A percentile compares a stretch with the other conserved stretches of the same genome.
These are phyloP conservation scores for Papilio dardanus DNA, from an alignment of 1,140 invertebrate species.

Conservation along the genomic window DNA sequence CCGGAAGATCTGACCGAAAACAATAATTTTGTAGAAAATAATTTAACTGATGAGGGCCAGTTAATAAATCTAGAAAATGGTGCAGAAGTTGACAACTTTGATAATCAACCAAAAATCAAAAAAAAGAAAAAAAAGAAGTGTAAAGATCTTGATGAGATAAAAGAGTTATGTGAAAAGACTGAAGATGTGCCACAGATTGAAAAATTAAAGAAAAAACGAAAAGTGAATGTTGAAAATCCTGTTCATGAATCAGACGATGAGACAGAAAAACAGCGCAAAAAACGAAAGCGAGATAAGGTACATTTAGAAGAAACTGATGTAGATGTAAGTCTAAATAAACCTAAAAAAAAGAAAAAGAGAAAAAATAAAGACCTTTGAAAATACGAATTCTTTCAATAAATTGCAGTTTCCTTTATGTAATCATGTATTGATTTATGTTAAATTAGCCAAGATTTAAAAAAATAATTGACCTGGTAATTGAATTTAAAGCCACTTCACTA, in stretches of 20 bases:
- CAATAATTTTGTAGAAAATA: not conserved
- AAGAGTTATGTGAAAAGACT: constrained; percentile 25
- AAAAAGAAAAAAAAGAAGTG: constrained; percentile 53
- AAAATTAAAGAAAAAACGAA: constrained; percentile 44
- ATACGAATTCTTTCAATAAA: constrained; percentile 34
- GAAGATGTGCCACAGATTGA: constrained; percentile 34
- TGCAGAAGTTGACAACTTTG: constrained; percentile 29
- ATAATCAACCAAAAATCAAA: constrained; percentile 39
- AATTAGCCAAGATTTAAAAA: too few relatives aligned
- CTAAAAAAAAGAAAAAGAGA: constrained; percentile 72
- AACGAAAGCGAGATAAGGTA: constrained; percentile 31
- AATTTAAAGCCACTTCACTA: not conserved
- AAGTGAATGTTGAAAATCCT: constrained; percentile 1
- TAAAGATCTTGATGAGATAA: constrained; percentile 30
- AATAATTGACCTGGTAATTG: too few relatives aligned
- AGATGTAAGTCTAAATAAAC: constrained; percentile 51
- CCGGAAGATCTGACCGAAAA: constrained; percentile 35
- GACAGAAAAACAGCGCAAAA: not conserved
- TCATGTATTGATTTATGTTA: too few relatives aligned
- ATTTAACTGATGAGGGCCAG: not conserved
- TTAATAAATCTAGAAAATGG: constrained; percentile 10
- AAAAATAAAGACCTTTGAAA: constrained; percentile 54
- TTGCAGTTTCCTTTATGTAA: constrained; percentile 35
- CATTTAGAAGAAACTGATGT: constrained; percentile 38
- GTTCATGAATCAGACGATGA: not conserved